Percentiles rank a stretch among this genome's conserved stretches.
Evolutionary conservation across 2,113 vertebrate genomes (phyloP).

Genomic region (Psittacara wagleri): DNA sequence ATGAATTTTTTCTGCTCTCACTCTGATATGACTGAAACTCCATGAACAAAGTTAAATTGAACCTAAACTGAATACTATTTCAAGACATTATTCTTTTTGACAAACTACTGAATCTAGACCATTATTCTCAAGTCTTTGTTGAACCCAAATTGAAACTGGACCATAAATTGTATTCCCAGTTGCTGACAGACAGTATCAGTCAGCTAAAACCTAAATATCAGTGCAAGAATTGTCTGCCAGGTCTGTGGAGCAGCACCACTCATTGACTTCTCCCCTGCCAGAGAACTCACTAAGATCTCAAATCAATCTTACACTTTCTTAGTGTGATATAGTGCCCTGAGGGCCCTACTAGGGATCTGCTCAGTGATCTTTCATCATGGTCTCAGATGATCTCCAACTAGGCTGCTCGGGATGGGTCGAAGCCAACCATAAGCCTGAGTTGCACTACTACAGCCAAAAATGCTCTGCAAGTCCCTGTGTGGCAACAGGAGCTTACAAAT

Average conservation of each 20-base stretch:
- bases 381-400: neutral
- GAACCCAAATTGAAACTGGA: neutral
- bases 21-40: neutral
- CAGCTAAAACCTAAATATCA: neutral
- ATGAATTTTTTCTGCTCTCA: neutral
- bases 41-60: neutral
- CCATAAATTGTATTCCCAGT: neutral
- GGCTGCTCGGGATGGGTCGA: rapidly evolving
- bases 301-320: neutral
- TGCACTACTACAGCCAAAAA: rapidly evolving
- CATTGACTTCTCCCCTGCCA: neutral
- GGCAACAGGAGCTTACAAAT: neutral
- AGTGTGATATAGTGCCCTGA: neutral
- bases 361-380: neutral
- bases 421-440: neutral
- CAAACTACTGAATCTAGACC: neutral
- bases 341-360: neutral
- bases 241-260: neutral
- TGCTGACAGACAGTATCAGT: neutral
- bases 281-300: neutral
- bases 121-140: neutral
- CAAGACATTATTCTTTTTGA: neutral
- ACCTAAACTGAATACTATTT: neutral
- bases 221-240: neutral
- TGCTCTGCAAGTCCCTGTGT: rapidly evolving